These are phyloP conservation scores for Ruditapes philippinarum DNA, from an alignment of 1,140 invertebrate species.

Conservation along the genomic window DNA sequence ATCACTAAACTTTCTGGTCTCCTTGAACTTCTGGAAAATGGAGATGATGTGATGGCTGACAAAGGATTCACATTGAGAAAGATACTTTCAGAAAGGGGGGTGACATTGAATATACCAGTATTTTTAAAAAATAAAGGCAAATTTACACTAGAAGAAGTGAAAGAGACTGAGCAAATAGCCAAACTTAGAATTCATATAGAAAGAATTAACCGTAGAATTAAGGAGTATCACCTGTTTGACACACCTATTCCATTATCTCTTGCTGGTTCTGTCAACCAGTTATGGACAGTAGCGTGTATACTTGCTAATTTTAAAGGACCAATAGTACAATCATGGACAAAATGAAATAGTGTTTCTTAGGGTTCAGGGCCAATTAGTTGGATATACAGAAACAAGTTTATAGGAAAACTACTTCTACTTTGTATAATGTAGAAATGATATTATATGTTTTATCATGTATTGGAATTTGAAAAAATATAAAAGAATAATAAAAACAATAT, in stretches of 20 bases:
- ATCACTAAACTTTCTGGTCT: slow-evolving; percentile 18
- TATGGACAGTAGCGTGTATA: slow-evolving; percentile 24
- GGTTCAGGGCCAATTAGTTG: no score
- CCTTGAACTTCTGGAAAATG: slow-evolving; percentile 5
- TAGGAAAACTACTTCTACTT: no score
- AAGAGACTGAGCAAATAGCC: slow-evolving; percentile 10
- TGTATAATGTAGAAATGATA: no score
- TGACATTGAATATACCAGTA: slow-evolving; percentile 39
- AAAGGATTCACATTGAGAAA: slow-evolving; percentile 57
- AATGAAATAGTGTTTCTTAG: no score
- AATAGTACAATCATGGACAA: slow-evolving; percentile 21
- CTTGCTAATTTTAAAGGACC: slow-evolving; percentile 25
- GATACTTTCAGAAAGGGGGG: background rate
- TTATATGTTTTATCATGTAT: no score
- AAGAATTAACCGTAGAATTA: slow-evolving; percentile 25
- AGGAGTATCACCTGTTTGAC: slow-evolving; percentile 37
- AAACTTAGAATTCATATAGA: slow-evolving; percentile 28
- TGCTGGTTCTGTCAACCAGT: slow-evolving; percentile 26
- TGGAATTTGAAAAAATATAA: no score
- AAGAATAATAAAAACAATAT: no score
- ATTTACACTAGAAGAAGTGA: background rate
- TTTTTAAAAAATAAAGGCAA: background rate
- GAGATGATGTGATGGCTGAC: slow-evolving; percentile 67
- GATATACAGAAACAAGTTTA: no score
- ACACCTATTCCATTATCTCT: background rate